A percentile compares a stretch with the other conserved stretches of the same genome.
Conservation (phyloP, 2,113 vertebrate genomes). For the Colossoma macropomum region DNA sequence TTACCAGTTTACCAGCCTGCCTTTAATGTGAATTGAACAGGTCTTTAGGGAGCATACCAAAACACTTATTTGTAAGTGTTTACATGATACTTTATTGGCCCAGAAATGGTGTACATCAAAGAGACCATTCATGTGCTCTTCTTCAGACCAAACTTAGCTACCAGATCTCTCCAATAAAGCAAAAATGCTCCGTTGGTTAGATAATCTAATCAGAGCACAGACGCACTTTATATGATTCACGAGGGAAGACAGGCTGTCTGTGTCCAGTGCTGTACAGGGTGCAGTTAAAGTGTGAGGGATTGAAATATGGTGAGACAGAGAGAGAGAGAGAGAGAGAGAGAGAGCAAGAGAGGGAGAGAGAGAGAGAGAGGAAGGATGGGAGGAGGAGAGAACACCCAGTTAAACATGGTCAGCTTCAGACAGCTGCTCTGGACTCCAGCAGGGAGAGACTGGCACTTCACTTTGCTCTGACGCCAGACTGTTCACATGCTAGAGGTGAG, state of each 20-base stretch:
- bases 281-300: background rate
- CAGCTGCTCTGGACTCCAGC: slow-evolving; percentile 17
- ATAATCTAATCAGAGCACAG: slow-evolving; percentile 23
- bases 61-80: no score
- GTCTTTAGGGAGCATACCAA: background rate
- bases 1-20: background rate
- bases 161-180: slow-evolving; percentile 11
- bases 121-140: background rate
- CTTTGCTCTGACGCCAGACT: slow-evolving; percentile 25
- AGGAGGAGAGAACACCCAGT: slow-evolving; percentile 45
- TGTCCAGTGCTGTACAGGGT: slow-evolving; percentile 46
- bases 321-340: slow-evolving; percentile 6
- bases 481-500: background rate
- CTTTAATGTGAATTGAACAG: background rate
- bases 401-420: background rate
- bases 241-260: background rate
- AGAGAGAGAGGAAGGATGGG: slow-evolving; percentile 29
- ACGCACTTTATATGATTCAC: slow-evolving; percentile 23
- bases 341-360: slow-evolving; percentile 27
- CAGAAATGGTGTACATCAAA: background rate
- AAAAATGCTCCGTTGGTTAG: background rate
- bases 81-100: no score
- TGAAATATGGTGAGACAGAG: background rate
- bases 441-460: slow-evolving; percentile 15
- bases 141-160: background rate